phyloP scores from a whole-genome alignment of 1,140 invertebrate genomes.

The Drosophila elegans region DNA sequence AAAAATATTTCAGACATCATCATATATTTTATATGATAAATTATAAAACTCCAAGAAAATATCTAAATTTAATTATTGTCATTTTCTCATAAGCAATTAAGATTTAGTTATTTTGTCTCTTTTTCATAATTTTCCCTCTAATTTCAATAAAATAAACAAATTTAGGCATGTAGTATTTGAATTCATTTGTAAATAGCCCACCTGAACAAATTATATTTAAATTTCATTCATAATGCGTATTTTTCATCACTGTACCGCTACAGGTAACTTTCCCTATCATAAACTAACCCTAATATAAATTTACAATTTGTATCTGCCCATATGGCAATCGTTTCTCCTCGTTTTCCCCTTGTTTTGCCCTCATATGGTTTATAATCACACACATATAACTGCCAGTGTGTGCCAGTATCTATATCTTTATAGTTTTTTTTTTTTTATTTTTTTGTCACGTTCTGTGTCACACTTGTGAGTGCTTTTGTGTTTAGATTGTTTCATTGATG shows the following conservation, averaged over 20 bases:
- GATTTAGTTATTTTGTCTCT: no score
- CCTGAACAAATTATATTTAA: no score
- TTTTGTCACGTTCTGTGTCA: constrained; percentile 53
- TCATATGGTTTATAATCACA: constrained; percentile 27
- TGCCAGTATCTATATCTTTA: constrained; percentile 30
- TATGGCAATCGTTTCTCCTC: constrained; percentile 43
- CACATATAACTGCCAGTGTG: constrained; percentile 14
- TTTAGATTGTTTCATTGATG: constrained; percentile 62
- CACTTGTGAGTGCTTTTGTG: constrained; percentile 51
- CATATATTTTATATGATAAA: no score
- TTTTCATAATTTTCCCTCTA: no score
- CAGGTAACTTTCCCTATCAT: constrained; percentile 38
- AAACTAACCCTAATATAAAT: constrained; percentile 7
- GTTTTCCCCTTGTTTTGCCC: constrained; percentile 58
- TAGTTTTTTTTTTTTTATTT: constrained; percentile 29
- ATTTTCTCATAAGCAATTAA: no score
- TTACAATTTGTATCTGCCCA: constrained; percentile 43
- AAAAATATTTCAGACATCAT: no score
- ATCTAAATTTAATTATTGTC: no score
- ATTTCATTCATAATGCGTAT: no score
- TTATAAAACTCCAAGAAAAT: no score
- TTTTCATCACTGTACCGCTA: background rate
- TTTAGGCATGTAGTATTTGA: no score
- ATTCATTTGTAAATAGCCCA: no score
- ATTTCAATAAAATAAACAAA: no score